Evolutionary conservation across 2,888 invertebrate genomes (phyloP), one percentile per base, ranked within the genome.

Genomic region (Imbricaverruca yamaguchii): DNA sequence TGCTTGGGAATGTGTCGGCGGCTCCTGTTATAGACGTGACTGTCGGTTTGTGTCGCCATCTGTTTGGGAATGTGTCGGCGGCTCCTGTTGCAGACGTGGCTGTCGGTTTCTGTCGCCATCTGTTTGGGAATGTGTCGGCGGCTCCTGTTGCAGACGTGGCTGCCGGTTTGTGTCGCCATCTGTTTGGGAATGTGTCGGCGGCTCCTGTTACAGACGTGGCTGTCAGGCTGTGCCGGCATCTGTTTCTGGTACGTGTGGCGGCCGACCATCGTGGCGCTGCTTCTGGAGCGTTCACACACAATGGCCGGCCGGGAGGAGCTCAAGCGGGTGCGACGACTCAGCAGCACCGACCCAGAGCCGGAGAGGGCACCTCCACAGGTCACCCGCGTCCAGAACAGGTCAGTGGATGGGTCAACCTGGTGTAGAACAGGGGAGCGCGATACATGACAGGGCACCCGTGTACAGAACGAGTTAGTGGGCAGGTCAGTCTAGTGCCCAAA

Each of bases 311-410:
- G 74, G 9, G 81, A 81, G 77, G 74, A 81, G 65, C 69, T 81
- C 21, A 39, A 69, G 18, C 21, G 81, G 15, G 81, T 80, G 9
- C 81, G 81, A 18, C 80, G 81, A 63, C 61, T 81, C 13, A 69
- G 69, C 53, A 80, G 80, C 39, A 81, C 81, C 0, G 81, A 81
- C 15, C 81, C 65, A 11, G 81, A 81, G 25, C 56, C 79, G 55
- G 57, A 61, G 67, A n/a, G 25, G 25, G 39, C 61, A 18, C 61
- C 65, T 39, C 61, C 80, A 10, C 81, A 63, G 67, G 59, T 74
- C 74, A 59, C 81, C 57, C 69, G n/a, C 23, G 81, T 53, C 57
- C 80, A 63, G 80, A 80, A 80, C 80, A 80, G 80, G 65, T 61
- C 61, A 65, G 53, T 9, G 1, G n/a, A 9, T 13, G 53, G 25